Base-by-base conservation (phyloP, 2,797 vertebrate genomes). In the Lerista edwardsae region DNA sequence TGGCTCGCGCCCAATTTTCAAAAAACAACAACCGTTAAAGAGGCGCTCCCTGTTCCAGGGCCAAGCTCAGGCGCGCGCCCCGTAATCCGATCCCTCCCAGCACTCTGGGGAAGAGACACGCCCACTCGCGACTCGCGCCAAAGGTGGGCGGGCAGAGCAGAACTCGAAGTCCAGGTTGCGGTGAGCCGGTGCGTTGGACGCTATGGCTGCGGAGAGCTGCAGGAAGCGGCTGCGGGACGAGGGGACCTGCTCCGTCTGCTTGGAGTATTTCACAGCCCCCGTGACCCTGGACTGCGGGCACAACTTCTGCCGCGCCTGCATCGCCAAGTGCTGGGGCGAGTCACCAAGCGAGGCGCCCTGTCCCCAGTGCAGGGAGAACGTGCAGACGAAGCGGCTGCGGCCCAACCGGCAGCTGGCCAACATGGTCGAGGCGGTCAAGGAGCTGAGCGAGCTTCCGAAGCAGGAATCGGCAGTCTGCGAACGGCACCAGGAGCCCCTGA, bases 261-360 rank as follows among this genome's bases (percentile, higher is more conserved):
- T 87, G 83, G 88, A 93, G 71, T 93, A 91, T 80, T 95, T 93
- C 27, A 82, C 8, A n/a, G 92, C 94, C 75, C 94, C 94, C 3
- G 93, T 94, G 84, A 89, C 91, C 77, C 87, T 95, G 19, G 93
- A 93, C 74, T 95, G 95, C 23, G 93, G 93, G 39, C 95, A 95
- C 92, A 95, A 92, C 87, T 92, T 94, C 87, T 95, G 95, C 82
- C 83, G 91, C 62, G 89, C 87, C 23, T 95, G 95, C 89, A 92
- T 94, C 36, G 68, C 83, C 3, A 84, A 85, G 36, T 92, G 90
- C 92, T 93, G 94, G 94, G 90, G 89, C n/a, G 80, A 90, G 68
- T 86, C 88, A 2, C 92, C 89, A 55, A 80, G 2, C 2, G 8
- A 3, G 0, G 12, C 57, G 6, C 4, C 91, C 44, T 95, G 95